Conservation (phyloP, 2,113 vertebrate genomes). For the Lanius ludovicianus region DNA sequence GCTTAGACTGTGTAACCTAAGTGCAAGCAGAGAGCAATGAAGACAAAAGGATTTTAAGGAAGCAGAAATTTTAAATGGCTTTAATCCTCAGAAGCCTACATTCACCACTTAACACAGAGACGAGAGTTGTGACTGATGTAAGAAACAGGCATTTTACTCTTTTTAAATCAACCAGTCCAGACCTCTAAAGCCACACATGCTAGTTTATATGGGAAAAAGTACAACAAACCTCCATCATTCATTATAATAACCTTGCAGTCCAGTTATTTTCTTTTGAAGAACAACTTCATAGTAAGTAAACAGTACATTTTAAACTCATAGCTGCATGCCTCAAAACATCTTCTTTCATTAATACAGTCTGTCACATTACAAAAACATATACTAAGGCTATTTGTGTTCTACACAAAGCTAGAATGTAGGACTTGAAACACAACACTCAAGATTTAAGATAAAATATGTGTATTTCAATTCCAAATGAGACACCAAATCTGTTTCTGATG, state of each 20-base stretch:
- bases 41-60: background rate
- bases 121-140: background rate
- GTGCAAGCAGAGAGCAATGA: background rate
- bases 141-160: background rate
- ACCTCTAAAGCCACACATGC: background rate
- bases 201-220: background rate
- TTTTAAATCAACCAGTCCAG: background rate
- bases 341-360: conserved; percentile 18
- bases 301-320: background rate
- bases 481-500: conserved; percentile 61
- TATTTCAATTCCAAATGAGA: conserved; percentile 39
- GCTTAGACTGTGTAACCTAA: background rate
- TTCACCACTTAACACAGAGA: background rate
- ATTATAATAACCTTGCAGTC: background rate
- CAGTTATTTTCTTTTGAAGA: background rate
- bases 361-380: conserved; percentile 18
- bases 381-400: conserved; percentile 11
- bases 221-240: background rate
- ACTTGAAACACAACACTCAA: conserved; percentile 51
- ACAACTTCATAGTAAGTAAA: background rate
- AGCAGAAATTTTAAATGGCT: background rate
- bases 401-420: conserved; percentile 22
- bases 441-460: conserved; percentile 44
- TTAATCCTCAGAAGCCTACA: background rate
- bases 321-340: background rate